Evolutionary conservation across 1,140 invertebrate genomes (phyloP), one percentile per base, ranked within the genome.

Genomic region (Venturia canescens): DNA sequence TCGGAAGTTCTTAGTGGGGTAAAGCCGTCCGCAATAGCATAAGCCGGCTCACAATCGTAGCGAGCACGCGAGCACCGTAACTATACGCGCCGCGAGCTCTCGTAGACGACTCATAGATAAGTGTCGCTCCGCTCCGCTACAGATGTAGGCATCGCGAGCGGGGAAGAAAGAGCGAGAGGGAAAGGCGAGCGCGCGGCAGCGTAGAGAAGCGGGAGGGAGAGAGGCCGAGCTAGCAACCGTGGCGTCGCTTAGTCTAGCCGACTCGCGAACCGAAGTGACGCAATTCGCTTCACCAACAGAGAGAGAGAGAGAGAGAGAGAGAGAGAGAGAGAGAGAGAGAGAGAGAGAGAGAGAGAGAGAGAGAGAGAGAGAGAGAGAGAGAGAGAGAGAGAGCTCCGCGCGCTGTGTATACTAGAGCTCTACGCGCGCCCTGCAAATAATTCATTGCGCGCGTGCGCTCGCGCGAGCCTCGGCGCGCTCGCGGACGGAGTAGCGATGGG

Each of bases 191-290:
- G 78, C 66, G 38, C 38, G 38, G 38, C 38, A 44, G 13, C 11
- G 38, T 6, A 9, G 1, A 27, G 31, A 15, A 13, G 6, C 16
- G n/a, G 50, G n/a, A 21, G 18, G 50, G 50, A 53, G 50, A 44
- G 50, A 18, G 50, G 50, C n/a, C n/a, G 9, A 27, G 34, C 31
- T 38, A 71, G 83, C 44, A 57, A 79, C 79, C 21, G 69, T 72
- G 83, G 83, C 83, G 83, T 83, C 83, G 83, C 79, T 78, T 83
- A 83, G 83, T 84, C 83, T 84, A 76, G 80, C 53, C 70, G 63
- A 34, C 72, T 80, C 72, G n/a, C 27, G n/a, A 44, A 57, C 34
- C 23, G 38, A 79, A 72, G 50, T 78, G 77, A 78, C 77, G 77
- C 72, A 80, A 80, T 53, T 26, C 44, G 38, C 63, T 34, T 44